A percentile compares a stretch with the other conserved stretches of the same genome.
Evolutionary conservation across 2,888 invertebrate species (phyloP).

Genomic region (Macaria notata): DNA sequence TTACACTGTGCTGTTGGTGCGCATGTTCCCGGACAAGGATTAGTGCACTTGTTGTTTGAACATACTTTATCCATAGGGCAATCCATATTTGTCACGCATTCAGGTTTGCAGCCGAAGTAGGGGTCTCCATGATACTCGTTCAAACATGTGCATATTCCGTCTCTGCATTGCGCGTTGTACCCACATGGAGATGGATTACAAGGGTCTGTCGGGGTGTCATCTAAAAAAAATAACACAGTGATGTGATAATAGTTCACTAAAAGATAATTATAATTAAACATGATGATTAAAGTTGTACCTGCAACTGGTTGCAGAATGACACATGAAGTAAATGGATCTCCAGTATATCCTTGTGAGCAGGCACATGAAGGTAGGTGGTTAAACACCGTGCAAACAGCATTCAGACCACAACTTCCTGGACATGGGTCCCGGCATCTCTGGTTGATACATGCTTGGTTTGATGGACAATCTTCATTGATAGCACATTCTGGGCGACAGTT

Average conservation of each 20-base stretch:
- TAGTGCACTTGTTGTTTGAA: slow-evolving; percentile 86
- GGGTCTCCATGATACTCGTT: slow-evolving; percentile 89
- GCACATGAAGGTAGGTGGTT: slow-evolving; percentile 87
- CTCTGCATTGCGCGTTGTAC: slow-evolving; percentile 83
- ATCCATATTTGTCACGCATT: slow-evolving; percentile 89
- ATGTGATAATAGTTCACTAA: too few species aligned
- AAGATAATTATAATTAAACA: too few species aligned
- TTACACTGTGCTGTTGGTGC: slow-evolving; percentile 82
- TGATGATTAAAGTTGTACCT: slow-evolving; percentile 42
- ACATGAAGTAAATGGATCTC: slow-evolving; percentile 89
- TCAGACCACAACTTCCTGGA: slow-evolving; percentile 86
- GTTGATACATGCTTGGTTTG: slow-evolving; percentile 87
- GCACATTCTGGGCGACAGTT: slow-evolving; percentile 89
- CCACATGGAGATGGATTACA: slow-evolving; percentile 89
- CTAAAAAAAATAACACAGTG: slow-evolving; percentile 49
- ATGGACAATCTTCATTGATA: slow-evolving; percentile 87
- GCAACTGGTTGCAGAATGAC: slow-evolving; percentile 67
- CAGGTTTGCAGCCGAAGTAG: slow-evolving; percentile 87
- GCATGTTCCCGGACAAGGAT: slow-evolving; percentile 89
- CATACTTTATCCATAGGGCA: slow-evolving; percentile 87
- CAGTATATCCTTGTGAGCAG: slow-evolving; percentile 86
- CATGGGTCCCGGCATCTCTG: slow-evolving; percentile 89
- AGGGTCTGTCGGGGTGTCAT: slow-evolving; percentile 76
- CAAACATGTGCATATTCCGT: slow-evolving; percentile 86
- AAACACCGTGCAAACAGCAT: slow-evolving; percentile 84